Percentiles rank a stretch among this genome's conserved stretches.
phyloP scores from a whole-genome alignment of 2,797 vertebrate genomes.

The Bradypodion pumilum region DNA sequence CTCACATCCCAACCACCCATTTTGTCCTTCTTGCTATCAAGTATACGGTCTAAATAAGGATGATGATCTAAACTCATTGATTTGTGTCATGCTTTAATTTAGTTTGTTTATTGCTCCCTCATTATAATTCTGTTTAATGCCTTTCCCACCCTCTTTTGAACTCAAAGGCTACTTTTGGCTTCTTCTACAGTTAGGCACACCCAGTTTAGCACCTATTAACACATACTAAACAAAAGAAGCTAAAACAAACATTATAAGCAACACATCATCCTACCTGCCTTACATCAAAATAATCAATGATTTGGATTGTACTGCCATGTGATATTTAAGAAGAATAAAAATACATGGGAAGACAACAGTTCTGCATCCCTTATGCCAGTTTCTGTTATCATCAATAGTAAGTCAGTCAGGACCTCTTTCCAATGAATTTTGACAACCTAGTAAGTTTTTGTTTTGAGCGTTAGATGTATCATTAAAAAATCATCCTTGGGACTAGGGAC shows the following conservation, averaged over 20 bases:
- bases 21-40: too few species aligned
- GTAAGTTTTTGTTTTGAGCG: neutral
- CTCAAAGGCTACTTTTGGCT: neutral
- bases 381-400: neutral
- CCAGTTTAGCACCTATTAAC: neutral
- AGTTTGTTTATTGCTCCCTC: too few species aligned
- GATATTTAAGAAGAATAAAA: neutral
- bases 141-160: neutral
- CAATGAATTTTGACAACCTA: neutral
- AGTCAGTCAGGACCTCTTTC: too few species aligned
- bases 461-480: neutral
- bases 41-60: too few species aligned
- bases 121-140: too few species aligned
- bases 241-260: neutral
- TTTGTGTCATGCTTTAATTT: too few species aligned
- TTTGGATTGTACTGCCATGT: neutral
- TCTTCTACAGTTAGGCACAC: neutral
- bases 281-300: neutral
- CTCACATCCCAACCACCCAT: too few species aligned
- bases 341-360: neutral
- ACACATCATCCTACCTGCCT: neutral
- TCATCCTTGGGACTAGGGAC: neutral
- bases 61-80: too few species aligned
- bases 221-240: neutral
- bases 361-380: neutral